Conservation (phyloP, 2,113 vertebrate genomes). For the Megaleporinus macrocephalus region DNA sequence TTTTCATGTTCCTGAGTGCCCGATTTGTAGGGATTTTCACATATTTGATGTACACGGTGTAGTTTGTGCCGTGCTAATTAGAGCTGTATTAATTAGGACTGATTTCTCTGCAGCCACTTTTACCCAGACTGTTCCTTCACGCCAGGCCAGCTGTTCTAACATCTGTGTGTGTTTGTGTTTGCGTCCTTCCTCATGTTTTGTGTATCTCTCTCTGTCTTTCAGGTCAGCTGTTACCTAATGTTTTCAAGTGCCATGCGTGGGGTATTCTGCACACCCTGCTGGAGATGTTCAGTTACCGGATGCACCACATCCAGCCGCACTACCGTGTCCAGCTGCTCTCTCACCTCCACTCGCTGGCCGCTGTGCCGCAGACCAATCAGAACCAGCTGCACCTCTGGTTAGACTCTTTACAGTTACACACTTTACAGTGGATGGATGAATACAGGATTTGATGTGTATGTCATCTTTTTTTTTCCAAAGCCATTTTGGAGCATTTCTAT, state of each 20-base stretch:
- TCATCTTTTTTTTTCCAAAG: no score
- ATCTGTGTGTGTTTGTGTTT: background rate
- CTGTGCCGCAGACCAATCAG: slow-evolving; percentile 96
- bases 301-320: slow-evolving; percentile 99
- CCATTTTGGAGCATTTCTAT: no score
- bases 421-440: background rate
- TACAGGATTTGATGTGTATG: no score
- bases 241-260: slow-evolving; percentile 97
- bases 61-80: background rate
- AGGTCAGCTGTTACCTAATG: slow-evolving; percentile 97
- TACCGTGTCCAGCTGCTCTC: slow-evolving; percentile 96
- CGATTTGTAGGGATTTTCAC: background rate
- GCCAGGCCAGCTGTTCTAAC: background rate
- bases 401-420: slow-evolving; percentile 50
- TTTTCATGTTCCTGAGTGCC: no score
- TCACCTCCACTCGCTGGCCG: slow-evolving; percentile 94
- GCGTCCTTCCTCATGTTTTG: background rate
- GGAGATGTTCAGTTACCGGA: slow-evolving; percentile 99
- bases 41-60: no score
- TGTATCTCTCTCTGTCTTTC: background rate
- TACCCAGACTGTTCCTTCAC: background rate
- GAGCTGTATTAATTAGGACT: slow-evolving; percentile 2
- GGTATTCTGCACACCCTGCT: slow-evolving; percentile 96
- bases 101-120: background rate
- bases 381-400: slow-evolving; percentile 98